Percentiles rank a stretch among this genome's conserved stretches.
Conservation (phyloP, 37 sponge, comb jelly and placozoan genomes). For the Beroe ovata region DNA sequence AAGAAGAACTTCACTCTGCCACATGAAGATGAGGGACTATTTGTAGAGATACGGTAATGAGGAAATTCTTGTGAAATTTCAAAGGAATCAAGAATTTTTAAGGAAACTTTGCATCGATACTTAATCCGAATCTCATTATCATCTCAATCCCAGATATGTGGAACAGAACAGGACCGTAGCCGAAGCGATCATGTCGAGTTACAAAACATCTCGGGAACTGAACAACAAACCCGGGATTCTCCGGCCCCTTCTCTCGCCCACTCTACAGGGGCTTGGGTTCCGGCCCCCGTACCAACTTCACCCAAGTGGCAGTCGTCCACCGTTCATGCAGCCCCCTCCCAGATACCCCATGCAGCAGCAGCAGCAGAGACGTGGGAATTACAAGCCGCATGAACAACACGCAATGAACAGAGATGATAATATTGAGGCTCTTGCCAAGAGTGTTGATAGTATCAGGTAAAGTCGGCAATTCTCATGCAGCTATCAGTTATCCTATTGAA, state of each 20-base stretch:
- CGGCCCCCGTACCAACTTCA: conserved; percentile 13
- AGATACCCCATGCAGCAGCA: neutral
- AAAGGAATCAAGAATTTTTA: no score
- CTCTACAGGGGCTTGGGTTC: conserved; percentile 9
- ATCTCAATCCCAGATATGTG: conserved; percentile 38
- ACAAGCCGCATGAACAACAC: neutral
- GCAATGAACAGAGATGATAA: conserved; percentile 7
- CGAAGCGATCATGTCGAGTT: conserved; percentile 40
- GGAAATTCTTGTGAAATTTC: no score
- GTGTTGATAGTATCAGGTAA: conserved; percentile 42
- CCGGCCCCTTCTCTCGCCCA: neutral
- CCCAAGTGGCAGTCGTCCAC: neutral
- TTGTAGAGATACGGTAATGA: conserved; percentile 43
- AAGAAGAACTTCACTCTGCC: conserved; percentile 66
- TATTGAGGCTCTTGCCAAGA: conserved; percentile 25
- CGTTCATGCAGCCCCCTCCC: conserved; percentile 12
- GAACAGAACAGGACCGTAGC: conserved; percentile 48
- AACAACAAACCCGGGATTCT: conserved; percentile 64
- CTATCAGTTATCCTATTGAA: no score
- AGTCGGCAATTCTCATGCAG: no score
- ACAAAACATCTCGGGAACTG: conserved; percentile 63
- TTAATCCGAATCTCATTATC: no score
- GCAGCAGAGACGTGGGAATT: neutral
- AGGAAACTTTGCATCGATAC: no score
- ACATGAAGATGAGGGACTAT: conserved; percentile 51